Conservation (phyloP, 2,113 vertebrate genomes). For the Loxodonta africana region DNA sequence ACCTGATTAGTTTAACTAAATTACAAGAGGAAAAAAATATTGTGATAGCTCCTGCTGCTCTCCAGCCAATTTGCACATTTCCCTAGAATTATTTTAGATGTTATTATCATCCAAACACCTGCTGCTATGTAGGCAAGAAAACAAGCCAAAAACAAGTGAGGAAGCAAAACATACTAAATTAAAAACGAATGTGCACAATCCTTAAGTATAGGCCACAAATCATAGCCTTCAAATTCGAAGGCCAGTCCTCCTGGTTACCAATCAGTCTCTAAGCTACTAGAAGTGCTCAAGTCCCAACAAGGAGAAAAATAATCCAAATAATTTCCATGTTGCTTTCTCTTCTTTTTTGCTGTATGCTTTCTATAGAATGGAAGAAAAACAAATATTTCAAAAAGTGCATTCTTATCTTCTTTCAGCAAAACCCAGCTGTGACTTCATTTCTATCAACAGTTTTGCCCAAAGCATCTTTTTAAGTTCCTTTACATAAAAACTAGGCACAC, state of each 20-base stretch:
- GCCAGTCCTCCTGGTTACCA: neutral
- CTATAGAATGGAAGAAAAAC: neutral
- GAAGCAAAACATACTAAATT: neutral
- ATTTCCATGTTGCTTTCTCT: slow-evolving; percentile 2
- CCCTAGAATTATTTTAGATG: slow-evolving; percentile 59
- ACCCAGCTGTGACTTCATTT: neutral
- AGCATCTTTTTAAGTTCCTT: slow-evolving; percentile 17
- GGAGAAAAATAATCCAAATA: neutral
- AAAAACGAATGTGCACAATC: neutral
- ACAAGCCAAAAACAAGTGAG: slow-evolving; percentile 45
- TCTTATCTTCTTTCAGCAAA: neutral
- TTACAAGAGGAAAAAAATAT: neutral
- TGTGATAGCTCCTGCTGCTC: slow-evolving; percentile 37
- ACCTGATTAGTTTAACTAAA: slow-evolving; percentile 13
- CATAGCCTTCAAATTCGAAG: neutral
- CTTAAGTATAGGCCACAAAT: neutral
- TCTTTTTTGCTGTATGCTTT: neutral
- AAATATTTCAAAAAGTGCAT: neutral
- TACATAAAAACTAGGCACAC: neutral
- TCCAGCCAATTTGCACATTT: slow-evolving; percentile 69
- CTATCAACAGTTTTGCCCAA: neutral
- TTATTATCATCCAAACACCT: slow-evolving; percentile 64
- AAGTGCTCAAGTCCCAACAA: neutral
- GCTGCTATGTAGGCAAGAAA: slow-evolving; percentile 24
- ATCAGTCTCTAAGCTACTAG: neutral